These are phyloP conservation scores for Amazona vittata DNA, from an alignment of 2,113 vertebrate genomes.

Conservation along the genomic window DNA sequence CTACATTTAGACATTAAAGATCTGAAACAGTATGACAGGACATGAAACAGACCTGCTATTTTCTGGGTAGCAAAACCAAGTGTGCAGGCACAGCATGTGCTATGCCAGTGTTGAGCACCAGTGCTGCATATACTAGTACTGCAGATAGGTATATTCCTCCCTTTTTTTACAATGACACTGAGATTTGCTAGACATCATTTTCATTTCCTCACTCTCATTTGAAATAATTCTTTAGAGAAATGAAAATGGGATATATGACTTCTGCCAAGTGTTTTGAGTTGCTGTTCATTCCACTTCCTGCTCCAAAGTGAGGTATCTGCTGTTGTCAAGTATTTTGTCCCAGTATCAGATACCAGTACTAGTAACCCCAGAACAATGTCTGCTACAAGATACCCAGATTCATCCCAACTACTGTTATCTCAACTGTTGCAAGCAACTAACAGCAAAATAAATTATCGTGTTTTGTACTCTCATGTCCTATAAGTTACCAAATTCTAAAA, in stretches of 20 bases:
- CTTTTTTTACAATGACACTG: background rate
- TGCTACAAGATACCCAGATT: background rate
- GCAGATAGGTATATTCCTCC: background rate
- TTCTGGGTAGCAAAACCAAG: background rate
- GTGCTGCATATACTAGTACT: background rate
- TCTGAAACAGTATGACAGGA: background rate
- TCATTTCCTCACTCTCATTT: background rate
- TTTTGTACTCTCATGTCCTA: background rate
- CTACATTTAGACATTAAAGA: background rate
- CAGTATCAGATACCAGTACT: background rate
- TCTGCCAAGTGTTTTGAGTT: background rate
- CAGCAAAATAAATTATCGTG: background rate
- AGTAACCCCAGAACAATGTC: background rate
- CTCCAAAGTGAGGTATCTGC: background rate
- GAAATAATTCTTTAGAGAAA: background rate
- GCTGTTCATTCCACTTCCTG: background rate
- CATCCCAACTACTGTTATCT: background rate
- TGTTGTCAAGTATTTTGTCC: background rate
- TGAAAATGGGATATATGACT: background rate
- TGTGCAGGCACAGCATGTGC: accelerated
- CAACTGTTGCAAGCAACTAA: background rate
- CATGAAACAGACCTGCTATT: background rate
- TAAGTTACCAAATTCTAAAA: background rate
- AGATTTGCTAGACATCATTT: background rate
- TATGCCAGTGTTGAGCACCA: background rate